phyloP scores from a whole-genome alignment of 2,797 vertebrate species.

The Mionectes olivaceus region DNA sequence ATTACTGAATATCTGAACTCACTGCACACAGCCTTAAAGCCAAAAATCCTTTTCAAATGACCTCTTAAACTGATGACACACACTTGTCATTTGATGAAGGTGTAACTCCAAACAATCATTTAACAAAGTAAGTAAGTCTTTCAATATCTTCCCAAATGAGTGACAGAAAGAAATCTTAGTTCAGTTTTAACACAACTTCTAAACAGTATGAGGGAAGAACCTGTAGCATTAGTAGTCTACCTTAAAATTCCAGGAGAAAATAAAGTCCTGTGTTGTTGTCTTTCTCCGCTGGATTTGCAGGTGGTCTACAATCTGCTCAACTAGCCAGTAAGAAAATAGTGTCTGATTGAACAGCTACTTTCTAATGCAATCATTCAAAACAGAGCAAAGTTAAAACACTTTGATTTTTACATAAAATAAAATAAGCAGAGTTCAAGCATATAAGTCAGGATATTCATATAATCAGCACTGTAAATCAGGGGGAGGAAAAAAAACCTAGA shows the following conservation, averaged over 20 bases:
- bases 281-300: background rate
- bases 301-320: background rate
- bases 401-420: background rate
- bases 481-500: background rate
- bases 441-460: background rate
- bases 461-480: background rate
- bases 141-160: background rate
- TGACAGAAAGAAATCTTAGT: background rate
- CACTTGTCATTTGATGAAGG: background rate
- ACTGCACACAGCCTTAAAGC: background rate
- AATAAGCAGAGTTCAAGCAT: background rate
- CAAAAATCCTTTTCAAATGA: background rate
- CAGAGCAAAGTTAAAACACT: background rate
- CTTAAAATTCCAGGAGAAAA: background rate
- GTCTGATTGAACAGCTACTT: background rate
- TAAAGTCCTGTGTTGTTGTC: background rate
- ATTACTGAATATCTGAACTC: background rate
- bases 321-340: background rate
- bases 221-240: background rate
- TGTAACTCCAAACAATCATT: background rate
- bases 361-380: background rate
- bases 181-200: background rate
- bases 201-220: background rate
- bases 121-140: fast-evolving
- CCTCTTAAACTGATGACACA: background rate